phyloP scores from a whole-genome alignment of 1,140 invertebrate species.

The Lucilia sericata region DNA sequence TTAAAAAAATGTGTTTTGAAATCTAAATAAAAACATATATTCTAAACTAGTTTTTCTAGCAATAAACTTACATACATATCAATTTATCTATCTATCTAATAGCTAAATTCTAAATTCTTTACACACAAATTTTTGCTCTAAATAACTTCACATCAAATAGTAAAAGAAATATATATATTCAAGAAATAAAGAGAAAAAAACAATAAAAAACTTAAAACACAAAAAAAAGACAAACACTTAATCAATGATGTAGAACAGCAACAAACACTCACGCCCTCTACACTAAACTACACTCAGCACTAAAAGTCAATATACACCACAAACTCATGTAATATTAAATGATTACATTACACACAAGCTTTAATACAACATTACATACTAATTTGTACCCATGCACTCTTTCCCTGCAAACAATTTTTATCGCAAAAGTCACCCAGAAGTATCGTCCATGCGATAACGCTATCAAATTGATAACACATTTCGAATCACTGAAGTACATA shows the following conservation, averaged over 20 bases:
- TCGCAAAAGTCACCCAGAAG: too few species aligned
- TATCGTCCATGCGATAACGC: too few species aligned
- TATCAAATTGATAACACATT: too few species aligned
- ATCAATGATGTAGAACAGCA: constrained; percentile 8
- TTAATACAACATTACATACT: too few species aligned
- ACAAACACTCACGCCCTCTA: background rate
- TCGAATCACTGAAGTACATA: too few species aligned
- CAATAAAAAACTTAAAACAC: background rate
- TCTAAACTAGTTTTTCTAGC: background rate
- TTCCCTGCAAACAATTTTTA: too few species aligned
- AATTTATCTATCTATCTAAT: too few species aligned
- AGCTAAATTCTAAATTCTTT: too few species aligned
- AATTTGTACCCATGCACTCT: too few species aligned
- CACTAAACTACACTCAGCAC: background rate
- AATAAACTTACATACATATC: too few species aligned
- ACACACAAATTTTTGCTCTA: background rate
- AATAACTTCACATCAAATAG: background rate
- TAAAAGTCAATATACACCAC: background rate
- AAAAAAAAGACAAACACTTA: background rate
- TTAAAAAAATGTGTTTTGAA: background rate
- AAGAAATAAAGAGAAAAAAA: background rate
- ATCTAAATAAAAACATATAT: background rate
- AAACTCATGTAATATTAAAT: too few species aligned
- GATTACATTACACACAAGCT: too few species aligned
- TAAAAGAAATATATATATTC: background rate